A percentile compares a stretch with the other conserved stretches of the same genome.
Evolutionary conservation across 2,888 invertebrate species (phyloP).

Genomic region (Lithophane socia): DNA sequence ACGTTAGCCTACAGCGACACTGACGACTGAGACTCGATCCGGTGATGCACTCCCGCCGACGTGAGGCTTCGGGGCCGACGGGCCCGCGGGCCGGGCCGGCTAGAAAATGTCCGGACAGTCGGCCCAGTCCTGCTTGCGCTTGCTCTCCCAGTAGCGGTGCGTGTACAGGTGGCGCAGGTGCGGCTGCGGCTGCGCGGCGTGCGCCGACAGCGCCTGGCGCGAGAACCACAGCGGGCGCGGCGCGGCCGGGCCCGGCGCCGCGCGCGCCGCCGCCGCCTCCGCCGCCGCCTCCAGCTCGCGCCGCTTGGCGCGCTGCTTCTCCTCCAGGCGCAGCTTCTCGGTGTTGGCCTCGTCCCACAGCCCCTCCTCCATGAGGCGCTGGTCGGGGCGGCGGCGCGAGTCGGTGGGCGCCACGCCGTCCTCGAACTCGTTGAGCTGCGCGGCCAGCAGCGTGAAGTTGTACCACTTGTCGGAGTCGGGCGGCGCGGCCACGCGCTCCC

Average conservation of each 20-base stretch:
- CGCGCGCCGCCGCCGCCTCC: constrained; percentile 92
- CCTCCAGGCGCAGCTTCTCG: constrained; percentile 96
- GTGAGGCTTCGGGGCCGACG: constrained; percentile 1
- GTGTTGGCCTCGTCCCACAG: constrained; percentile 97
- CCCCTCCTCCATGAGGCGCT: constrained; percentile 99
- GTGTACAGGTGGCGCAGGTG: constrained; percentile 94
- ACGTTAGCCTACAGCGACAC: constrained; percentile 50
- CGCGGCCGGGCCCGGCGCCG: constrained; percentile 91
- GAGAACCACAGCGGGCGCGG: constrained; percentile 97
- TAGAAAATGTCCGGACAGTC: constrained; percentile 97
- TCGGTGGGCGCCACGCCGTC: constrained; percentile 98
- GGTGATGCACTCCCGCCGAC: constrained; percentile 38
- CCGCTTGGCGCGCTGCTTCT: constrained; percentile 97
- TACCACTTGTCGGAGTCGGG: constrained; percentile 94
- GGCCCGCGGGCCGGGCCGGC: constrained; percentile 60
- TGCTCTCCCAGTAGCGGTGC: constrained; percentile 98
- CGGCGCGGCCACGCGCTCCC: constrained; percentile 95
- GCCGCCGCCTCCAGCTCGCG: constrained; percentile 95
- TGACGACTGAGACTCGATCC: constrained; percentile 52
- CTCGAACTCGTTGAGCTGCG: constrained; percentile 99
- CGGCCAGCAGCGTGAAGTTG: constrained; percentile 98
- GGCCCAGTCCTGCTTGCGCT: constrained; percentile 96
- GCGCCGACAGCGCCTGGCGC: constrained; percentile 94
- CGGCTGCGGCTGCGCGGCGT: constrained; percentile 81
- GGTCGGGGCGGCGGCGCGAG: constrained; percentile 97